Conservation (phyloP, 35 echinoderm and acorn worm species). For the Strongylocentrotus purpuratus region DNA sequence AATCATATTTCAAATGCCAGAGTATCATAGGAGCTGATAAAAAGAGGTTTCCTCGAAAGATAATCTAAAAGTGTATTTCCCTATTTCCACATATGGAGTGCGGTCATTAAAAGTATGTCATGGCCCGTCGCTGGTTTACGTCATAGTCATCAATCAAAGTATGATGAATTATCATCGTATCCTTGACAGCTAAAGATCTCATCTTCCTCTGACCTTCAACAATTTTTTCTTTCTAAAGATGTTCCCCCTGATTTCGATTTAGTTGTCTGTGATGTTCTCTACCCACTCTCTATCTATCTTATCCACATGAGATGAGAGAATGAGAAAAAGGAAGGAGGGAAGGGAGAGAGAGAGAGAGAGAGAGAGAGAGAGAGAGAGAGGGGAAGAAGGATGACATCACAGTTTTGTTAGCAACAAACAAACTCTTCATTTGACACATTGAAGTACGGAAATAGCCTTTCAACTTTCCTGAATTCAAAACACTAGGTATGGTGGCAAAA, state of each 20-base stretch:
- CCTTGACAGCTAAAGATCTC: neutral
- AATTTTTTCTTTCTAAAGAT: neutral
- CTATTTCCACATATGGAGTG: neutral
- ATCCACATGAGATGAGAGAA: neutral
- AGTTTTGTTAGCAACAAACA: neutral
- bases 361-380: neutral
- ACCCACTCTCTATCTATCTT: neutral
- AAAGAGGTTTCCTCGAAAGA: neutral
- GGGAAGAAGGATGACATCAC: no score
- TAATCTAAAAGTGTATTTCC: neutral
- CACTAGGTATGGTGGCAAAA: no score
- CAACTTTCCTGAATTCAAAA: neutral
- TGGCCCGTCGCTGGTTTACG: neutral
- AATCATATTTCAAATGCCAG: neutral
- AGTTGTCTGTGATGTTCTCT: neutral
- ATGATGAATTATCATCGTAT: constrained; percentile 17
- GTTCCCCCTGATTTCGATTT: neutral
- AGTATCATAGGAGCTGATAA: neutral
- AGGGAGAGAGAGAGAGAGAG: neutral
- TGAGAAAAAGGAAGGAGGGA: neutral
- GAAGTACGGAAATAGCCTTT: neutral
- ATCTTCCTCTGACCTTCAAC: neutral
- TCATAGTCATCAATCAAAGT: constrained; percentile 39
- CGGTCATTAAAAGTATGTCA: neutral
- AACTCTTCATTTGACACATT: neutral